These are phyloP conservation scores for Cliona cf. orientalis DNA, from an alignment of 37 sponge, comb jelly and placozoan species.

Conservation along the genomic window DNA sequence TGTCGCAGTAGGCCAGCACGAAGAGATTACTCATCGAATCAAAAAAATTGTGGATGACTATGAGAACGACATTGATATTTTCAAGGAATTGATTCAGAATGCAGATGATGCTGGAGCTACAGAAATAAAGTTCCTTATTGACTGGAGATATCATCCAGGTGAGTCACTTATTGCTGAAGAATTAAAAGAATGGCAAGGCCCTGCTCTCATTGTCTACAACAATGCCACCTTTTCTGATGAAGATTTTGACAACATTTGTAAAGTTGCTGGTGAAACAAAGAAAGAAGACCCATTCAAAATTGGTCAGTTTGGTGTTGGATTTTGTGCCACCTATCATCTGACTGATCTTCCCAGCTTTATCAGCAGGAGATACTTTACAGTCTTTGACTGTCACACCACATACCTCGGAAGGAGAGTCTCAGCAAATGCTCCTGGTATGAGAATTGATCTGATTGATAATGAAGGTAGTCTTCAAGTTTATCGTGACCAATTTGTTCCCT, in stretches of 20 bases:
- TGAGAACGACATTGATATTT: slow-evolving; percentile 67
- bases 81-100: slow-evolving; percentile 91
- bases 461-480: slow-evolving; percentile 34
- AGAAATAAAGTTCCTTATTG: slow-evolving; percentile 77
- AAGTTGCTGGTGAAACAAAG: slow-evolving; percentile 80
- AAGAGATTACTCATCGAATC: slow-evolving; percentile 68
- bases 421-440: slow-evolving; percentile 60
- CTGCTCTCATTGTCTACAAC: slow-evolving; percentile 80
- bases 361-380: slow-evolving; percentile 54
- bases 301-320: slow-evolving; percentile 88
- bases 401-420: slow-evolving; percentile 70
- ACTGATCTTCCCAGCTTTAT: slow-evolving; percentile 91
- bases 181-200: slow-evolving; percentile 86
- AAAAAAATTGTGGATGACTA: slow-evolving; percentile 70
- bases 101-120: slow-evolving; percentile 91
- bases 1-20: slow-evolving; percentile 43
- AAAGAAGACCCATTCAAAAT: slow-evolving; percentile 72
- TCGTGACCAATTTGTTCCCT: slow-evolving; percentile 78
- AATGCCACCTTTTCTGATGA: slow-evolving; percentile 67
- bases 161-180: slow-evolving; percentile 49
- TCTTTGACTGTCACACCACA: slow-evolving; percentile 85
- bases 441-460: slow-evolving; percentile 58
- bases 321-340: slow-evolving; percentile 76
- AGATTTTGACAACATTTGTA: slow-evolving; percentile 81
- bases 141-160: slow-evolving; percentile 68